phyloP scores from a whole-genome alignment of 2,113 vertebrate species.

The Stictonetta naevosa region DNA sequence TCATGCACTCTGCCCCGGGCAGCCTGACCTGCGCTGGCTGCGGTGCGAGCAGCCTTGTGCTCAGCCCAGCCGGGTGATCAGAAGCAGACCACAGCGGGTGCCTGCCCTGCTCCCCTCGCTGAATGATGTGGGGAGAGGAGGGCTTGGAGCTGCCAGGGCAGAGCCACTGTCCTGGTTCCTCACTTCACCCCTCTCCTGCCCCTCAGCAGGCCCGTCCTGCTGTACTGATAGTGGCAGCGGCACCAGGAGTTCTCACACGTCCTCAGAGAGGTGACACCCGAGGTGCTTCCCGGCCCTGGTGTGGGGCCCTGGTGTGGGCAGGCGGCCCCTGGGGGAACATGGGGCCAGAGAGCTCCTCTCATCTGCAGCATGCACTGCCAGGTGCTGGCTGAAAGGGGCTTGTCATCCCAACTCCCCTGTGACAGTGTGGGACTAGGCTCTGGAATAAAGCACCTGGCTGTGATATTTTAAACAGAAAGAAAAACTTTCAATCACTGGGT shows the following conservation, averaged over 20 bases:
- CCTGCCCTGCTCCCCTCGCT: fast-evolving
- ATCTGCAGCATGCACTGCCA: fast-evolving
- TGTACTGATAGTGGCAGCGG: fast-evolving
- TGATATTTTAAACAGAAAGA: not conserved
- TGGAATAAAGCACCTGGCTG: not conserved
- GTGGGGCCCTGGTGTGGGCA: not conserved
- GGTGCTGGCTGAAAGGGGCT: not conserved
- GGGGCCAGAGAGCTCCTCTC: fast-evolving
- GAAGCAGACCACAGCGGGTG: slow-evolving; percentile 2
- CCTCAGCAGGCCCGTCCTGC: not conserved
- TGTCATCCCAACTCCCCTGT: not conserved
- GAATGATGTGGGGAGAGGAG: not conserved
- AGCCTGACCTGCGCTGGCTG: not conserved
- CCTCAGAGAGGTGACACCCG: not conserved
- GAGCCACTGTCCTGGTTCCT: not conserved
- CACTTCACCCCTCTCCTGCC: fast-evolving
- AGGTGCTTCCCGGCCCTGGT: not conserved
- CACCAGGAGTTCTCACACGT: not conserved
- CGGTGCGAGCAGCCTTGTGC: not conserved
- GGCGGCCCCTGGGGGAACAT: not conserved
- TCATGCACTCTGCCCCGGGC: slow-evolving; percentile 58
- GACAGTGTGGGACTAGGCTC: not conserved
- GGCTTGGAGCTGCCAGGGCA: fast-evolving
- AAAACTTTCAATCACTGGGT: not conserved
- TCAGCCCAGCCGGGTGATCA: not conserved